phyloP scores from a whole-genome alignment of 64 coral and sea anemone genomes.

The Acropora tenuis region DNA sequence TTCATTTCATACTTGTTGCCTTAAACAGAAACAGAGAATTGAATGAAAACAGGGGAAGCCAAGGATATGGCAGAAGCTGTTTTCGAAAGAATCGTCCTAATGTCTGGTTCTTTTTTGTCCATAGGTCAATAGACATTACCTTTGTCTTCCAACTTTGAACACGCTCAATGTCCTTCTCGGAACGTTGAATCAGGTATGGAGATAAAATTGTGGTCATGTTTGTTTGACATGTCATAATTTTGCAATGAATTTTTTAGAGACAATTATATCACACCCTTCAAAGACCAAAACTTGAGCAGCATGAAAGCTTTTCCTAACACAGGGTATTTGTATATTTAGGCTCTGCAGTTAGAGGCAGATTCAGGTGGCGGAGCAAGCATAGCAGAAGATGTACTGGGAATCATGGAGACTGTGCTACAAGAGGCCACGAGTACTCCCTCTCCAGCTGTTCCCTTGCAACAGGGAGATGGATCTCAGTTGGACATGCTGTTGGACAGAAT shows the following conservation, averaged over 20 bases:
- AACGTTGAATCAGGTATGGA: constrained; percentile 90
- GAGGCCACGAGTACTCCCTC: constrained; percentile 78
- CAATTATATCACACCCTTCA: neutral
- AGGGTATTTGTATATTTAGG: constrained; percentile 24
- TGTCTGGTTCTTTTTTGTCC: neutral
- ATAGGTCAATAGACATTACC: constrained; percentile 91
- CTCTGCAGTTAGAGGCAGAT: constrained; percentile 90
- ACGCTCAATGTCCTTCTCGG: constrained; percentile 91
- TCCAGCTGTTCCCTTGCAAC: constrained; percentile 56
- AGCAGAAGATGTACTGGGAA: constrained; percentile 90
- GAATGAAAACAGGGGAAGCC: too few relatives aligned
- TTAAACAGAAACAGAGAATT: neutral
- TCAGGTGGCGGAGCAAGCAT: constrained; percentile 78
- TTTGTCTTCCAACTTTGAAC: constrained; percentile 86
- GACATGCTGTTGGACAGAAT: constrained; percentile 97
- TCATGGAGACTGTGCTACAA: constrained; percentile 95
- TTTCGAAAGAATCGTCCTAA: neutral
- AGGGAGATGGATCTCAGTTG: constrained; percentile 87
- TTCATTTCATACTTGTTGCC: neutral
- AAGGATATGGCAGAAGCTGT: too few relatives aligned
- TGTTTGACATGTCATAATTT: neutral
- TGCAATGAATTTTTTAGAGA: neutral
- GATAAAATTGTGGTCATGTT: neutral
- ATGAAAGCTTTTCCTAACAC: neutral
- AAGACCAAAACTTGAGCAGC: too few relatives aligned